Conservation (phyloP, 2,888 invertebrate genomes). For the Agriopis aurantiaria region DNA sequence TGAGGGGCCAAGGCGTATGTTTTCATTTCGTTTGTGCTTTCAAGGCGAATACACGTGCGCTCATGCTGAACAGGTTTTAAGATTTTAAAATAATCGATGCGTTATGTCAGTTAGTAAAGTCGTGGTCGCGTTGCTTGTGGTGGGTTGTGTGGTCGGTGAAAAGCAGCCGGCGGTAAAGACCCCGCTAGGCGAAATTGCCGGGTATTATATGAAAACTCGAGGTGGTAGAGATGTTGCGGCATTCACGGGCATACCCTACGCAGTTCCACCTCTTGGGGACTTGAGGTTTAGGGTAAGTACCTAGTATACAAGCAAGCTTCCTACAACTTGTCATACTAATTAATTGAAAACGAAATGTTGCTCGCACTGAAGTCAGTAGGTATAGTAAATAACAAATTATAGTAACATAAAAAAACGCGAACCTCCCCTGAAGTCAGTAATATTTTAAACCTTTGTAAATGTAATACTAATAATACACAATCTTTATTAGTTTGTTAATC, state of each 20-base stretch:
- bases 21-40: slow-evolving; percentile 63
- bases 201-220: slow-evolving; percentile 84
- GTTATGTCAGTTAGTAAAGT: slow-evolving; percentile 34
- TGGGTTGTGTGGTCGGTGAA: slow-evolving; percentile 53
- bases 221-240: slow-evolving; percentile 86
- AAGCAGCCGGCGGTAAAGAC: slow-evolving; percentile 63
- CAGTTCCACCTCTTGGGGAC: slow-evolving; percentile 87
- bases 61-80: slow-evolving; percentile 52
- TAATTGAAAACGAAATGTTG: no score
- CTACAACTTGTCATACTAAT: not conserved
- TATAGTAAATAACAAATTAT: no score
- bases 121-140: slow-evolving; percentile 26
- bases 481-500: no score
- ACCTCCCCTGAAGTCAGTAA: no score
- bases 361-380: no score
- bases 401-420: no score
- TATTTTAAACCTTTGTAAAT: no score
- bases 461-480: no score
- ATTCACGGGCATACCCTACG: slow-evolving; percentile 89
- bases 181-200: slow-evolving; percentile 83
- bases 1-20: slow-evolving; percentile 53
- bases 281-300: slow-evolving; percentile 87
- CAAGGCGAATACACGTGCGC: slow-evolving; percentile 53
- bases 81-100: slow-evolving; percentile 27
- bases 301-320: not conserved